Base-by-base conservation (phyloP, 2,888 invertebrate genomes). In the Melinopterus prodromus region DNA sequence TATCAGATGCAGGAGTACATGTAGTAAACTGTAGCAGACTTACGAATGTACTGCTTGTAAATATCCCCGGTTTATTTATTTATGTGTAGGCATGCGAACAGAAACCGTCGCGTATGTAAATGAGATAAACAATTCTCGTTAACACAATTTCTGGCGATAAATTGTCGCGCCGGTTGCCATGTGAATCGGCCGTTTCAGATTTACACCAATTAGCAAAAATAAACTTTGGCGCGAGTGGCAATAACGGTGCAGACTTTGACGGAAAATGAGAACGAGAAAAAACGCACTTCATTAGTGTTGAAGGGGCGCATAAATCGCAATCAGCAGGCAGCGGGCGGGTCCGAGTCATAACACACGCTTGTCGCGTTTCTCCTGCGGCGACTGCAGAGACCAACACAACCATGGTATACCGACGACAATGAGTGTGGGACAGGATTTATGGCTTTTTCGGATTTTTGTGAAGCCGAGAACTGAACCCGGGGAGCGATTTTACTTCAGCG, bases 271-370 rank as follows among this genome's bases (percentile, higher is more conserved):
- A 74, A 74, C 74, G 36, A 37, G 74, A 37, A 78, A 82, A 82
- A 82, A 81, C 77, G 79, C 80, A 79, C 82, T 84, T 82, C 83
- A 80, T 82, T 82, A 82, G 83, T 78, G 80, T 71, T 79, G 80
- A 81, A 80, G 82, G 81, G 82, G 81, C 79, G 76, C 82, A 84
- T 84, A 84, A 84, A 84, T 84, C 81, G 84, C 83, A 84, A 84
- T 84, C 84, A 84, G 83, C 83, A 81, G 82, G 82, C 82, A 82
- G 74, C 74, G 74, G 74, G 74, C 74, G 79, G 81, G 82, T 82
- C 79, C 81, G 9, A 83, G 82, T 84, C 83, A 83, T 80, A 83
- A 81, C 84, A 82, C 82, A 82, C 82, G 80, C 81, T 81, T 81
- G 83, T 83, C 83, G 81, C 81, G 82, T 77, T 71, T 72, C 35